Percentiles rank a stretch among this genome's conserved stretches.
Evolutionary conservation across 2,797 vertebrate species (phyloP).

Genomic region (Podarcis siculus): DNA sequence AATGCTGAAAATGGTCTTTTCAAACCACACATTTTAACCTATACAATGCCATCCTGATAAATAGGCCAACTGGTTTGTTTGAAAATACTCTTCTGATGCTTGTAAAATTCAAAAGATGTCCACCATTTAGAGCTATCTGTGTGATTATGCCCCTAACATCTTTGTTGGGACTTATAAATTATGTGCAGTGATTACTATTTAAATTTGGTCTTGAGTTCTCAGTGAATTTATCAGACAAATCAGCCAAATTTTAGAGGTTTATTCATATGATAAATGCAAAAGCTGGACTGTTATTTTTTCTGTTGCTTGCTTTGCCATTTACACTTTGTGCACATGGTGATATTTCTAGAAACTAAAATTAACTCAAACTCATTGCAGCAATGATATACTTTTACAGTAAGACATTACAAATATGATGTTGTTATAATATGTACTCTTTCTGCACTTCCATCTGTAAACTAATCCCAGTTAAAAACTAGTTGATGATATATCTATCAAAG

Average conservation of each 20-base stretch:
- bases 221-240: conserved; percentile 51
- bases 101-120: neutral
- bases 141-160: neutral
- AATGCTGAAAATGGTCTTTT: neutral
- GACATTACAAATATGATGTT: conserved; percentile 32
- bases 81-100: neutral
- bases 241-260: conserved; percentile 37
- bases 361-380: conserved; percentile 45
- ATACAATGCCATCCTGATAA: neutral
- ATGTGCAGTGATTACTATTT: conserved; percentile 18
- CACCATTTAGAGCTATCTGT: neutral
- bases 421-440: conserved; percentile 37
- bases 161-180: neutral
- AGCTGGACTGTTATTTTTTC: conserved; percentile 72
- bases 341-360: conserved; percentile 48
- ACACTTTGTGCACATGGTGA: conserved; percentile 45
- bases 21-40: neutral
- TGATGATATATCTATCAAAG: conserved; percentile 31
- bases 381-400: conserved; percentile 43
- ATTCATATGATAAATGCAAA: conserved; percentile 73
- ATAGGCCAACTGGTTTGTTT: neutral
- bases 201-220: conserved; percentile 38
- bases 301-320: conserved; percentile 60
- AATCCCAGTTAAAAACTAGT: conserved; percentile 47
- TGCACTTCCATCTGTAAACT: conserved; percentile 39